These are phyloP conservation scores for Eumerus sabulonum DNA, from an alignment of 2,888 invertebrate species.

Conservation along the genomic window DNA sequence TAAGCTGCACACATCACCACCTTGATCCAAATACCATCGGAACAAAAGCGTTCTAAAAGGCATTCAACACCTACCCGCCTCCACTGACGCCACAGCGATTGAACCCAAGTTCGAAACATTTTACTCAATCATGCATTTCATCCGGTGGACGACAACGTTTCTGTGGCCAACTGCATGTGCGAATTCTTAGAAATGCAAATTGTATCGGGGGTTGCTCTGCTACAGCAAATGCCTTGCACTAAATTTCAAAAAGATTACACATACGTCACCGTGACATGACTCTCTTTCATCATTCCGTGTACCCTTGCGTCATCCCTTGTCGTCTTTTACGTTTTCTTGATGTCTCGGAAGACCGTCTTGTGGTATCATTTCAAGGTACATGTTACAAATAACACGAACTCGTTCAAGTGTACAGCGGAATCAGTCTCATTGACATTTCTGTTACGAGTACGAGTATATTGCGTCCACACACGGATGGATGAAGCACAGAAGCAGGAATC, in stretches of 20 bases:
- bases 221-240: constrained; percentile 52
- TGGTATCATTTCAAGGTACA: constrained; percentile 42
- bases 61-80: too few species aligned
- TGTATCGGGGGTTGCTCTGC: constrained; percentile 23
- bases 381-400: constrained; percentile 30
- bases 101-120: constrained; percentile 48
- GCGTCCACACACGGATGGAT: neutral
- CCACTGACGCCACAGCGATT: constrained; percentile 21
- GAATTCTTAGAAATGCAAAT: constrained; percentile 53
- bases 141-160: neutral
- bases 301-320: neutral
- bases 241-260: constrained; percentile 47
- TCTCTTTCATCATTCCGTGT: neutral
- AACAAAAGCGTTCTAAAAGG: too few species aligned
- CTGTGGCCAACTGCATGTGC: constrained; percentile 34
- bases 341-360: too few species aligned
- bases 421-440: constrained; percentile 43
- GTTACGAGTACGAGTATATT: neutral
- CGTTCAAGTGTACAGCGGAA: constrained; percentile 24
- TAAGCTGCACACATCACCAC: too few species aligned
- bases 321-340: too few species aligned
- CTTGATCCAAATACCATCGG: too few species aligned
- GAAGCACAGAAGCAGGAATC: constrained; percentile 15
- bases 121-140: constrained; percentile 12
- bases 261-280: constrained; percentile 34